These are phyloP conservation scores for Hozukius guyotensis DNA, from an alignment of 2,797 vertebrate species.

Conservation along the genomic window DNA sequence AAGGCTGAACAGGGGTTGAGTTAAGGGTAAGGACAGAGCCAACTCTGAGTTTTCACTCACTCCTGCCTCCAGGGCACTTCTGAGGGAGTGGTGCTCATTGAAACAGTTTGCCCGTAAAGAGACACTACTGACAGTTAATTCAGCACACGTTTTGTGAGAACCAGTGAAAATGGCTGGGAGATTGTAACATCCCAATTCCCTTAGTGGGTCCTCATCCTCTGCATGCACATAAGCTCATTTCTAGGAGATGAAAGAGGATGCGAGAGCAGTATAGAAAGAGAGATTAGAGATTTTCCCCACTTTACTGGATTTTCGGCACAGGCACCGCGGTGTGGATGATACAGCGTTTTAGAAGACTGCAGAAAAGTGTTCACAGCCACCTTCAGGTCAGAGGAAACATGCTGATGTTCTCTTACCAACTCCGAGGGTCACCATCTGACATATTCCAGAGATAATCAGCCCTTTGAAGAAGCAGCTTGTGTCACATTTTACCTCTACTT, in stretches of 20 bases:
- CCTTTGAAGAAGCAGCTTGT: conserved; percentile 27
- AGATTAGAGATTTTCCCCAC: conserved; percentile 52
- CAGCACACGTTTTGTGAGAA: conserved; percentile 53
- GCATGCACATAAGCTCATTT: conserved; percentile 58
- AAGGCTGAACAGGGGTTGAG: conserved; percentile 50
- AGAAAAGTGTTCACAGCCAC: conserved; percentile 21
- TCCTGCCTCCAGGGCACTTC: conserved; percentile 51
- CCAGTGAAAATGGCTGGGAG: conserved; percentile 40
- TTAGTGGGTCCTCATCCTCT: conserved; percentile 43
- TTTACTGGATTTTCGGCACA: conserved; percentile 29
- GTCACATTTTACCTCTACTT: conserved; percentile 19
- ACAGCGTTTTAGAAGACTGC: conserved; percentile 34
- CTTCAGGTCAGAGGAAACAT: conserved; percentile 32
- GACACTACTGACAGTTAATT: conserved; percentile 54
- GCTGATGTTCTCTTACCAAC: not conserved
- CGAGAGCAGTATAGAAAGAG: conserved; percentile 38
- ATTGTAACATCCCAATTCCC: conserved; percentile 67
- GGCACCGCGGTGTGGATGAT: conserved; percentile 20
- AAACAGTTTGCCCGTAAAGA: conserved; percentile 29
- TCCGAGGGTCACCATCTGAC: conserved; percentile 13
- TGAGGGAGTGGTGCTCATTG: conserved; percentile 27
- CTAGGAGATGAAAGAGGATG: conserved; percentile 60
- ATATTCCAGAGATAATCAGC: conserved; percentile 31
- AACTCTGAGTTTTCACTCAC: conserved; percentile 23
- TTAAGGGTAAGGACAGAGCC: conserved; percentile 44